Conservation (phyloP, 2,113 vertebrate genomes). For the Anas platyrhynchos region DNA sequence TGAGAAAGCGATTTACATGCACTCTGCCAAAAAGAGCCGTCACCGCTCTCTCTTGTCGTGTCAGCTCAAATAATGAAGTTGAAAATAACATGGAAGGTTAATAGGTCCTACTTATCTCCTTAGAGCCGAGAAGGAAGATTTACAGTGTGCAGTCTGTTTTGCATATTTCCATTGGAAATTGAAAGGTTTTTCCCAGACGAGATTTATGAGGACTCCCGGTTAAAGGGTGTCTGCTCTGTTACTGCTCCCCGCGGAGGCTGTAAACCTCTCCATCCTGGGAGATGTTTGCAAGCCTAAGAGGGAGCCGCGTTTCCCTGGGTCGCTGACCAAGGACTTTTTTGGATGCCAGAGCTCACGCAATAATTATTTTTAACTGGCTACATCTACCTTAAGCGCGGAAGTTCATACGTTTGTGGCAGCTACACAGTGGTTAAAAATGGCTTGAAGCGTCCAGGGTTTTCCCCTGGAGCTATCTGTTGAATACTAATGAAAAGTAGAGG, state of each 20-base stretch:
- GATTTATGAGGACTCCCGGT: constrained; percentile 55
- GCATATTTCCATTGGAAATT: constrained; percentile 74
- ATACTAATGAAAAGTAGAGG: background rate
- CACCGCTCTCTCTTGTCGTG: constrained; percentile 84
- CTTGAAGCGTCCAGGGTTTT: background rate
- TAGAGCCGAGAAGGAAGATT: constrained; percentile 77
- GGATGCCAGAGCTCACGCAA: background rate
- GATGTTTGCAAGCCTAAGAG: background rate
- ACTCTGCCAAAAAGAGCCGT: constrained; percentile 88
- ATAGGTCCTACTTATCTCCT: constrained; percentile 89
- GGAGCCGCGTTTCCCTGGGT: background rate
- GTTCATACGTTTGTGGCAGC: background rate
- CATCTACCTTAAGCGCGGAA: background rate
- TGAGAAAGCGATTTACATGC: constrained; percentile 96
- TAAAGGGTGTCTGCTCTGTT: constrained; percentile 24
- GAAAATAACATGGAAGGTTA: constrained; percentile 97
- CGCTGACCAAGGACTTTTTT: background rate
- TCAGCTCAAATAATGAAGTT: constrained; percentile 98
- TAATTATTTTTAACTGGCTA: background rate
- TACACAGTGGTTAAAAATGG: background rate
- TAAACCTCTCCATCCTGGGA: background rate
- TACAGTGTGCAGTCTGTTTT: constrained; percentile 71
- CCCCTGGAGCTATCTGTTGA: background rate
- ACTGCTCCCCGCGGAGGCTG: background rate
- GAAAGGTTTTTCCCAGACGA: constrained; percentile 64